Evolutionary conservation across 2,113 vertebrate genomes (phyloP), one percentile per base, ranked within the genome.

Genomic region (Peromyscus leucopus): DNA sequence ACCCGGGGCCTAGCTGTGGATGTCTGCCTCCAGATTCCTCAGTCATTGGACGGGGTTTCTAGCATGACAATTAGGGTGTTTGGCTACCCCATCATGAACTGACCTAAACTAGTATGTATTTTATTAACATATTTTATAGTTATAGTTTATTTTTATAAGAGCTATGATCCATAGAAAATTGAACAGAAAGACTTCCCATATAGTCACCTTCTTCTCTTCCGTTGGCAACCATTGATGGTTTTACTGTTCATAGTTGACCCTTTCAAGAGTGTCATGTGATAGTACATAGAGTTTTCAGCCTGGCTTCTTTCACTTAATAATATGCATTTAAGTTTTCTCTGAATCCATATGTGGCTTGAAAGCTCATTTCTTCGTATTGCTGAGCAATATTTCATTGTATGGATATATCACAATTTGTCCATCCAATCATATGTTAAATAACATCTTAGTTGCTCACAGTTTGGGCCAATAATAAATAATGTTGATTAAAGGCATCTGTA

Each of bases 321-420:
- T 88, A 89, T 76, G 31, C 21, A 74, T 39, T 92, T 93, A 90
- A 86, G 9, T 21, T 89, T 86, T 16, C 21, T 95, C 31, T 93
- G 33, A 74, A 65, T 95, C 78, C 61, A 82, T 85, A 36, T 76
- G 21, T 94, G 26, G 33, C 79, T 94, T 92, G 61, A 95, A 89
- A 78, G 42, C 42, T 84, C 69, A 94, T 94, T 95, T 96, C 22
- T 90, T 74, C 91, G 83, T 86, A 88, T 12, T 65, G 22, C n/a
- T 96, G 80, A 95, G 78, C 83, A 97, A 88, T 90, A 94, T 51
- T 84, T 59, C 57, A 84, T 59, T 92, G 36, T 90, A 88, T 74
- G 46, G 42, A 46, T 51, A 36, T 69, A 79, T 59, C n/a, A 86
- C 93, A 84, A 28, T 80, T 95, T 92, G 24, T 88, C 90, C 93